Base-by-base conservation (phyloP, 2,888 invertebrate species). In the Ganaspis brasiliensis region DNA sequence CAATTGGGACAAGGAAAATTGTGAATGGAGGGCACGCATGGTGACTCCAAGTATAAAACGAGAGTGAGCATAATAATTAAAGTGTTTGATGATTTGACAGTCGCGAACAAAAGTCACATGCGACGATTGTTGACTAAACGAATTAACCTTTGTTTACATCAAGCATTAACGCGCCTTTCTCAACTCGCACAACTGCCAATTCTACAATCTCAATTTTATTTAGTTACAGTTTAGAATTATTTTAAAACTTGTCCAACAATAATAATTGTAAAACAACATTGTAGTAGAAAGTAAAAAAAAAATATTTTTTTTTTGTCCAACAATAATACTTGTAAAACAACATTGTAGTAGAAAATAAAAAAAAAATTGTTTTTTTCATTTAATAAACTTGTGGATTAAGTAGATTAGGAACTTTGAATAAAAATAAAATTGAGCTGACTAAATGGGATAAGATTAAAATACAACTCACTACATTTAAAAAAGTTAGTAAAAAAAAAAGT, bases 31-130 rank as follows among this genome's bases (percentile, higher is more conserved):
- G 77, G 77, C 80, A 79, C 83, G 79, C 82, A 81, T 49, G 82
- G 76, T 76, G 76, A 52, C 78, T 83, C 85, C 85, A 86, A 88
- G 88, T 86, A 86, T 87, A 88, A 82, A 74, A 75, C 74, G 76
- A 2, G 31, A 79, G 81, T 77, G 76, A 71, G 81, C 77, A 85
- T 86, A 87, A 89, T 86, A 87, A 89, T 88, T 88, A 87, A 88
- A 87, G 85, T 84, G 85, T 87, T 87, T 83, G 86, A 87, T 83
- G 85, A 87, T 85, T 86, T 85, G 86, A 87, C 83, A 80, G 83
- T 83, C 86, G 86, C 83, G 81, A 84, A 87, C 85, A 84, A 77
- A 84, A 87, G 87, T 87, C 86, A 85, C 87, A 85, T 84, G 86
- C 76, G 76, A 78, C 76, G 83, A 78, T 71, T 84, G 84, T 85